Conservation (phyloP, 2,888 invertebrate genomes). For the Calliscelio sp. region DNA sequence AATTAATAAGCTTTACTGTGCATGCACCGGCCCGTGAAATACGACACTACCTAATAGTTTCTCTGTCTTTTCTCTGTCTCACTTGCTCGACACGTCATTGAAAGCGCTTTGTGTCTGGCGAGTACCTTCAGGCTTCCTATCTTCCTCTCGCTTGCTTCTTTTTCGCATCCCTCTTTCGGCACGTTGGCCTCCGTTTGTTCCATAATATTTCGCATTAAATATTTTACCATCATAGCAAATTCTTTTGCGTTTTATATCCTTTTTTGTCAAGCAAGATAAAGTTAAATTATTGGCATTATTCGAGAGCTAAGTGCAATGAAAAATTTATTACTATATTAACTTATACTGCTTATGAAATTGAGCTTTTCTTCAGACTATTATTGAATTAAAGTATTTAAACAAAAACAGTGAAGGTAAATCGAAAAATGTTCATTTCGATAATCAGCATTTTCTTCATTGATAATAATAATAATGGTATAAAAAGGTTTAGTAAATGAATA, state of each 20-base stretch:
- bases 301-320: constrained; percentile 5
- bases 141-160: constrained; percentile 60
- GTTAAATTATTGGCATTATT: constrained; percentile 42
- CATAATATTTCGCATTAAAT: constrained; percentile 60
- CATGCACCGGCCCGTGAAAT: constrained; percentile 84
- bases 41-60: constrained; percentile 81
- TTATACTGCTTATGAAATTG: neutral
- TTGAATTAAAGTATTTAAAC: neutral
- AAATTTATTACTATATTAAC: constrained; percentile 19
- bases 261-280: constrained; percentile 21
- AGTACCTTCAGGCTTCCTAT: constrained; percentile 78
- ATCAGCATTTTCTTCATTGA: too few relatives aligned
- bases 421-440: too few relatives aligned
- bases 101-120: constrained; percentile 80
- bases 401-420: neutral
- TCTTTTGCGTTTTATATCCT: constrained; percentile 18
- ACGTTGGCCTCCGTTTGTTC: constrained; percentile 40
- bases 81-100: constrained; percentile 80
- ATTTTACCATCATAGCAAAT: constrained; percentile 50
- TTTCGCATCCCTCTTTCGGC: constrained; percentile 49
- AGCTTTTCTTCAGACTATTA: too few relatives aligned
- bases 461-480: too few relatives aligned
- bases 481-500: too few relatives aligned
- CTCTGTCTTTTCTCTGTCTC: constrained; percentile 63
- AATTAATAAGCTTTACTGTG: constrained; percentile 85